Base-by-base conservation (phyloP, 2,113 vertebrate genomes). In the Seriola rivoliana region DNA sequence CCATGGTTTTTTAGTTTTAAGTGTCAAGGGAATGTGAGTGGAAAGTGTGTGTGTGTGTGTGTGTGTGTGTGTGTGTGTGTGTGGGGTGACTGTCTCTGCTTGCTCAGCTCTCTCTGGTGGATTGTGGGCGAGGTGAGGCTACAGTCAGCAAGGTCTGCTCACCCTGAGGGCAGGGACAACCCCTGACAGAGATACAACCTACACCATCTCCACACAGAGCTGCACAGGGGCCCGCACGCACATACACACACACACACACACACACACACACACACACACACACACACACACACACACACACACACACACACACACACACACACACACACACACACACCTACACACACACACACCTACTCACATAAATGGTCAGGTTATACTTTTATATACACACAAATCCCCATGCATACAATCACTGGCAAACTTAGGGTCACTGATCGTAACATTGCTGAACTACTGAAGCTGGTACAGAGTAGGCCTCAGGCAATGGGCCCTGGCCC, bases 141-240 rank as follows among this genome's bases (percentile, higher is more conserved):
- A 65, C 7, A 3, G 66, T 81, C 86, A 82, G 59, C 64, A 42
- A 73, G 62, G 75, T 84, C 86, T 57, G 42, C 58, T 75, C 38
- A 59, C 71, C 84, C 75, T 3, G 32, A 90, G 78, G 84, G 46
- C 50, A 70, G 57, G 9, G 50, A 84, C 4, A 32, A 82, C 55
- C 48, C 54, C 71, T 73, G 71, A 73, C 69, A 71, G 64, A 68
- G n/a, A 81, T 75, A 52, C 60, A 68, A 58, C 34, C 59, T 46
- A 64, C 34, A 40, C 9, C 29, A 48, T 48, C 48, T 44, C 46
- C 4, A 4, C 14, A 44, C 0, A 1, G 44, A 8, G 25, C 63
- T 38, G 44, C 66, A 62, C 54, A 55, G 40, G 29, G 29, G 32
- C 1, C 71, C n/a, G 1, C 7, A 21, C 1, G 8, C 9, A 4